A percentile compares a stretch with the other conserved stretches of the same genome.
phyloP scores from a whole-genome alignment of 2,113 vertebrate genomes.

The Prinia subflava region DNA sequence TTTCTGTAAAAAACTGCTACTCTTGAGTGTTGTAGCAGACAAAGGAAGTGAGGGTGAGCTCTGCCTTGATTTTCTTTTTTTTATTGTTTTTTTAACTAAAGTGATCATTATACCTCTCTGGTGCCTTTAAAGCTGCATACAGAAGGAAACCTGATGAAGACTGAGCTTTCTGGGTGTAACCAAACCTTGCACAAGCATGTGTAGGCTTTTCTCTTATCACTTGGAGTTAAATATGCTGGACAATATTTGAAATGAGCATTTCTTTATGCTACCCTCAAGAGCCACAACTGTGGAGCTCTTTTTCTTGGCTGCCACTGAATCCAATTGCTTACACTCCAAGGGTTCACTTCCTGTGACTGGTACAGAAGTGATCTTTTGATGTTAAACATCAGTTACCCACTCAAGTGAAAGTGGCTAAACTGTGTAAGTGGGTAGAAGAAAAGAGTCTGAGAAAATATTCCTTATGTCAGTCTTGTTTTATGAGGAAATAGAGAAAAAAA shows the following conservation, averaged over 20 bases:
- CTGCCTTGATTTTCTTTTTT: background rate
- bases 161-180: background rate
- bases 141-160: background rate
- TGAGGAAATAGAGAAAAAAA: background rate
- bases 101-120: background rate
- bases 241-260: background rate
- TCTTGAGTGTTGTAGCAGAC: background rate
- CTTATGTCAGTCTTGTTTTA: background rate
- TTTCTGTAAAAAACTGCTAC: background rate
- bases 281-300: background rate
- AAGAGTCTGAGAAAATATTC: background rate
- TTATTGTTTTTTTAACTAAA: background rate
- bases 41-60: background rate
- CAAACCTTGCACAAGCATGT: background rate
- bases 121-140: rapidly evolving
- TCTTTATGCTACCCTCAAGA: background rate
- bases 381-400: background rate
- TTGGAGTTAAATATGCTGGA: background rate
- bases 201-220: background rate
- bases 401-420: background rate
- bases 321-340: background rate
- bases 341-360: background rate
- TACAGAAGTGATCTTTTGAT: background rate
- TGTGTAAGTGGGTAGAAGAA: background rate
- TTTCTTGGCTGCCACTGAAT: background rate